These are phyloP conservation scores for Megalurothrips usitatus DNA, from an alignment of 2,888 invertebrate species.

Conservation along the genomic window DNA sequence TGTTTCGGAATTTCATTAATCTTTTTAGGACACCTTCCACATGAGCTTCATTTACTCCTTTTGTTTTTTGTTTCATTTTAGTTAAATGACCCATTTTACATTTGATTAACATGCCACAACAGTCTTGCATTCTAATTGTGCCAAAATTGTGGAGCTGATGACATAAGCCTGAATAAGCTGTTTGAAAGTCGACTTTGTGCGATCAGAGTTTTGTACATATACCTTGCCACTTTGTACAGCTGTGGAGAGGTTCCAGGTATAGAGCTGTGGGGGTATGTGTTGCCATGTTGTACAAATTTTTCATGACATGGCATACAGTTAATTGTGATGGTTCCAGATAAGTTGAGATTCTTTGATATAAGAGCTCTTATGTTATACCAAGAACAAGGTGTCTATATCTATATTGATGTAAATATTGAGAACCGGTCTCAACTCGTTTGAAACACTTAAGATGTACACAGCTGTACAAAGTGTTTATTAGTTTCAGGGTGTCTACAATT, in stretches of 20 bases:
- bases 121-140: slow-evolving; percentile 18
- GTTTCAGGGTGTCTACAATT: not conserved
- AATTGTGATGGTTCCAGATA: not conserved
- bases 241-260: not conserved
- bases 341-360: not conserved
- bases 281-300: not conserved
- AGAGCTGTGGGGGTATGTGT: not conserved
- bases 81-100: not conserved
- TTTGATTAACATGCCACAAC: slow-evolving; percentile 3
- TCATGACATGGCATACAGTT: not conserved
- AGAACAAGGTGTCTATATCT: not conserved
- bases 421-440: slow-evolving; percentile 15
- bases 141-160: not conserved
- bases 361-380: not conserved
- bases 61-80: not conserved
- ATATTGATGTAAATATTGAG: not conserved
- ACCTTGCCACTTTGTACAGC: slow-evolving; percentile 14
- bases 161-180: slow-evolving; percentile 12
- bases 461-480: slow-evolving; percentile 13
- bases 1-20: not conserved
- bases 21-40: not conserved
- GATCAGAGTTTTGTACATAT: not conserved
- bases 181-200: slow-evolving; percentile 15
- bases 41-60: not conserved
- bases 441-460: not conserved